Evolutionary conservation across 2,888 invertebrate genomes (phyloP), one percentile per base, ranked within the genome.

Genomic region (Mongoloraphidia duomilia): DNA sequence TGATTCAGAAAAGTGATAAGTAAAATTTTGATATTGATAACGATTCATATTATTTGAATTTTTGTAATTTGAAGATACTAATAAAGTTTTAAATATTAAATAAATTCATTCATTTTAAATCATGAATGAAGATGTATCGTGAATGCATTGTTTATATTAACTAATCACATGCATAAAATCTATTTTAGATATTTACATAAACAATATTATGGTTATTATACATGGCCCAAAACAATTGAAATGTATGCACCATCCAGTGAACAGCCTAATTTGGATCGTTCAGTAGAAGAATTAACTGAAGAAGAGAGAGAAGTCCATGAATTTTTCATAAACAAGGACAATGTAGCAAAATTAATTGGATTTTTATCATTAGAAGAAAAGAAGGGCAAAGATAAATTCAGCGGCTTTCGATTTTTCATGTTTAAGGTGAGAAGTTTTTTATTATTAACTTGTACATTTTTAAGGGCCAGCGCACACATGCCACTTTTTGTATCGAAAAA

Each of bases 311-410:
- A 76, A 49, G 68, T 91, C 9, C 75, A 72, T 54, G 72, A 76
- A 37, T 84, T 83, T 61, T 88, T 92, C 65, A 72, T 61, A 0
- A 69, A 82, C 55, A 66, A 76, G 10, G 70, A 71, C 0, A 84
- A 82, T 61, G 69, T 93, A 0, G 75, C 80, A 17, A 79, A 78
- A 53, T 69, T 93, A 10, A 72, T 91, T 2, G 69, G 73, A 10
- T 87, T 79, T 65, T 74, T 85, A 52, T 80, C 87, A 0, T 70
- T 90, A 44, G 93, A 93, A 61, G 91, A 90, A 60, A 85, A 86
- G 63, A 91, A 91, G 60, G 88, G 85, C 26, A 80, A 79, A 52
- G 90, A 91, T 61, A 82, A 82, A 62, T 91, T 91, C 62, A 82
- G 77, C 58, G 72, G 74, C 1, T 72, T 74, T 43, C 70, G 81